phyloP scores from a whole-genome alignment of 2,797 vertebrate species.

The Bovichtus variegatus region DNA sequence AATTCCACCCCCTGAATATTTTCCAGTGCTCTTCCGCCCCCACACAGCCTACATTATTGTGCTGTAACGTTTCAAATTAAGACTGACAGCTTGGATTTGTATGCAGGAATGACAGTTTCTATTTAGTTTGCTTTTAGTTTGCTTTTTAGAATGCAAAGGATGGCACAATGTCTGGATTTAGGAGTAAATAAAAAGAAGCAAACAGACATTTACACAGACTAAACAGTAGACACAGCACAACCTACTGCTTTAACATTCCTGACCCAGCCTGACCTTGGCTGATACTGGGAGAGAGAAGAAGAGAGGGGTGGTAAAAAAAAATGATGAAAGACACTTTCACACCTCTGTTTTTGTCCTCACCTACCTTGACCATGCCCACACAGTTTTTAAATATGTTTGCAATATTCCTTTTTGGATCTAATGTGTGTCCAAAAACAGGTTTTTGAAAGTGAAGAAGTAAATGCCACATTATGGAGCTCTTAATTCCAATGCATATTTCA shows the following conservation, averaged over 20 bases:
- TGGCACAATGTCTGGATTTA: conserved; percentile 23
- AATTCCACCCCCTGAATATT: conserved; percentile 52
- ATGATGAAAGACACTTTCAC: conserved; percentile 27
- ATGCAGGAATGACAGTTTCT: conserved; percentile 7
- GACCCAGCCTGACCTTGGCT: conserved; percentile 34
- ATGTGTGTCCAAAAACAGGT: neutral
- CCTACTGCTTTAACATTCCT: neutral
- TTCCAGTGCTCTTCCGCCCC: conserved; percentile 37
- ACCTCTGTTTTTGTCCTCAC: conserved; percentile 20
- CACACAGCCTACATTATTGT: conserved; percentile 28
- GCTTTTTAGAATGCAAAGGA: conserved; percentile 6
- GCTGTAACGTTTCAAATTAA: conserved; percentile 39
- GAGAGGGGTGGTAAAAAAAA: neutral
- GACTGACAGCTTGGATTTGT: conserved; percentile 46
- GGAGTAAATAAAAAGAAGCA: neutral
- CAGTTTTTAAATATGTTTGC: no score
- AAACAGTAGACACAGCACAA: neutral
- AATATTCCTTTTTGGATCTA: no score
- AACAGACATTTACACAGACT: neutral
- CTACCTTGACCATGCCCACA: no score
- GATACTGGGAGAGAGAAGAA: neutral
- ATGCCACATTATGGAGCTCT: neutral
- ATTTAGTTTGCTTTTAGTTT: conserved; percentile 14
- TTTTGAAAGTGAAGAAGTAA: neutral
- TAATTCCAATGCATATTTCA: neutral